Evolutionary conservation across 2,888 invertebrate species (phyloP).

Genomic region (Drosophila siamana): DNA sequence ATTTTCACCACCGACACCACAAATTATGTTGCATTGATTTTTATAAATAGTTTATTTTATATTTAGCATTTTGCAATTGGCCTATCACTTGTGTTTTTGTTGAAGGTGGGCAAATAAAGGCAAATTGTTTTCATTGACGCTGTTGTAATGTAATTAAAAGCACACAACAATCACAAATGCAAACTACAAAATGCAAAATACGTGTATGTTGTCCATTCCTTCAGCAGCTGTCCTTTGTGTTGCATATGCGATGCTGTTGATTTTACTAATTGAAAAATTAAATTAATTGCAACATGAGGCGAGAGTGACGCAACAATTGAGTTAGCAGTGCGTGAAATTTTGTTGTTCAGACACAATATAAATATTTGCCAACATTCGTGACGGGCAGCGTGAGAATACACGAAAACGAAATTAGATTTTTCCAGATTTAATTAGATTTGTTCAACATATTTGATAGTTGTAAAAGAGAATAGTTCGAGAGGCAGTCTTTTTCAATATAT

Average conservation of each 20-base stretch:
- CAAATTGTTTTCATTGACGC: constrained; percentile 34
- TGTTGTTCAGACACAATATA: constrained; percentile 10
- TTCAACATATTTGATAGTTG: not conserved
- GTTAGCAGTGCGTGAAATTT: constrained; percentile 13
- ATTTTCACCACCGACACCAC: not conserved
- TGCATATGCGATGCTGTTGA: constrained; percentile 41
- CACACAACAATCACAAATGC: constrained; percentile 29
- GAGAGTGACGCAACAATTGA: constrained; percentile 27
- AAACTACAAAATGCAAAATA: not conserved
- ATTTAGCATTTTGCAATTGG: constrained; percentile 1
- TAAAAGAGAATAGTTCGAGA: not conserved
- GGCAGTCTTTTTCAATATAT: not conserved
- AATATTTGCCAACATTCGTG: constrained; percentile 9
- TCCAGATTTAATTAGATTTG: constrained; percentile 1
- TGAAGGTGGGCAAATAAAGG: constrained; percentile 31
- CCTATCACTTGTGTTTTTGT: constrained; percentile 11
- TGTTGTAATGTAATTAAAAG: constrained; percentile 61
- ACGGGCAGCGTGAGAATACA: not conserved
- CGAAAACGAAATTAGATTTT: constrained; percentile 4
- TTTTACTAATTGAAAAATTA: constrained; percentile 67
- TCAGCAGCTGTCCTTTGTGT: constrained; percentile 12
- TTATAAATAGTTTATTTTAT: constrained; percentile 3
- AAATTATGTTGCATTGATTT: constrained; percentile 1
- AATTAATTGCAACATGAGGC: constrained; percentile 42
- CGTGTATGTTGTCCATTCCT: constrained; percentile 27